Evolutionary conservation across 92 coral and sea anemone species (phyloP), one percentile per base, ranked within the genome.

Genomic region (Scolanthus callimorphus): DNA sequence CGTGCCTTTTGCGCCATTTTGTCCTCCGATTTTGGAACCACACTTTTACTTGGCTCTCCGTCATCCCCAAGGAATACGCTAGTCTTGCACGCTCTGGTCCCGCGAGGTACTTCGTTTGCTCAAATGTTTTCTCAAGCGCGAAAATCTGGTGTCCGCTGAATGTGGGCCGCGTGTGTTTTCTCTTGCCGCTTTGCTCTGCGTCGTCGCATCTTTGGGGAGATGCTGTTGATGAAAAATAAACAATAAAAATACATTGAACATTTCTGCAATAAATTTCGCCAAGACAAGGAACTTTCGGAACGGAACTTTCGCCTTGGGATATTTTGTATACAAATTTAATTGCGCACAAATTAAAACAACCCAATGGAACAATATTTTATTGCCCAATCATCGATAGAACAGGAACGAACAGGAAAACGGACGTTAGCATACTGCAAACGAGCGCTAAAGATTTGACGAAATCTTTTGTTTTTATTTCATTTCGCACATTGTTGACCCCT

Each of bases 11-110:
- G 22, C 99, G 96, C 99, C 99, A 94, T 53, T 94, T 94, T 24
- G 99, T 94, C 15, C 99, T 57, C 17, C 99, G 84, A 39, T 94
- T 94, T 45, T 94, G 99, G 60, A 94, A 94, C 99, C 99, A 94
- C 43, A 94, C 99, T 63, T 94, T 94, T 11, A 94, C 99, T 65
- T 94, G 99, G 53, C 96, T 89, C 49, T 89, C 99, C 13, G 99
- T 69, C 99, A 94, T 94, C 45, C 97, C 97, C 29, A 94, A 82
- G 4, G 99, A 76, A 59, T 89, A 94, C 0, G 99, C 99, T 43
- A 94, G 65, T 8, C 89, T 75, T 11, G 99, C 91, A 47, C 99
- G 70, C 74, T 94, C 99, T 12, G 99, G 99, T 1, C 99, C 99
- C 0, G 99, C 99, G 46, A 94, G 54, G 61, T 94, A 94, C 39